Base-by-base conservation (phyloP, 2,797 vertebrate species). In the Propithecus deckenii region DNA sequence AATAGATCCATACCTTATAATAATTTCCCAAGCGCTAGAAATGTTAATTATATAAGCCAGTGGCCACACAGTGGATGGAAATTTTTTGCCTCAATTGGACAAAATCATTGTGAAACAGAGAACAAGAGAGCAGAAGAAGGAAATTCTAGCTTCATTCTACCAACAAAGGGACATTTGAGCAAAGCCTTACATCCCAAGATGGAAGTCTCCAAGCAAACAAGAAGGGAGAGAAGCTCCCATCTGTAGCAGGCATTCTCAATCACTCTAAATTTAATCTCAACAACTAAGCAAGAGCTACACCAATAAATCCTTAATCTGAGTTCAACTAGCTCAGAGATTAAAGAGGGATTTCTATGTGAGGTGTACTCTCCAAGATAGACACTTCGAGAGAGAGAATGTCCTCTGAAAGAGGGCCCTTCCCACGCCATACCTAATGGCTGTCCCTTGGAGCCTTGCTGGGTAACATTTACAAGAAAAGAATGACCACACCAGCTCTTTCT, bases 1-100 rank as follows among this genome's bases (percentile, higher is more conserved):
- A 65, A 28, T 93, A 46, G 79, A 72, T 46, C 22, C 85, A 48
- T 20, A 50, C 59, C 38, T 81, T 81, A 35, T 38, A 38, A 74
- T 79, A 30, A 75, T 71, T 93, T 63, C 25, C 52, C 63, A 84
- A 41, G 52, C 17, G 22, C 48, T 46, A 13, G 52, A 72, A 63
- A 61, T 84, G 69, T 50, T 94, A 69, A 93, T 92, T 89, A 89
- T 12, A 20, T 72, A 90, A 95, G 65, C 85, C 89, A 63, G 5
- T 30, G 83, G 61, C 32, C 75, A 32, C 80, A 92, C 23, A 57
- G 81, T 48, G 46, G 74, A 61, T 46, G 71, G 46, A 72, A 43
- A 76, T 38, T 35, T 89, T 90, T 94, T 63, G 91, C 94, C 89
- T 97, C 71, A 48, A 41, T n/a, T 90, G 78, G 76, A 91, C 4